These are phyloP conservation scores for Macrotis lagotis DNA, from an alignment of 2,113 vertebrate genomes.

Conservation along the genomic window DNA sequence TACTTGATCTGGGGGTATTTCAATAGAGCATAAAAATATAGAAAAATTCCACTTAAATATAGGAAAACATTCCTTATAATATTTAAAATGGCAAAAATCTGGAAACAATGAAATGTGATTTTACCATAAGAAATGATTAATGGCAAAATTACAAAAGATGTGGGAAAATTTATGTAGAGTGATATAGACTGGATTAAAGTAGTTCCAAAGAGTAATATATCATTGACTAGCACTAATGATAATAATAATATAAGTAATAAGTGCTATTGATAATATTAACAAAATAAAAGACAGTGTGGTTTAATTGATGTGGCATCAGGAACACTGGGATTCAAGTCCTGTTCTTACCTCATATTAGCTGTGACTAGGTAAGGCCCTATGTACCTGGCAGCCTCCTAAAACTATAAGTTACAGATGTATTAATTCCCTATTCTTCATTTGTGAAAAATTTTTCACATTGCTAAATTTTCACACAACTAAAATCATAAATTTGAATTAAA, in stretches of 20 bases:
- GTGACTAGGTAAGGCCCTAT: not conserved
- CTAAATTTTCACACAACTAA: not conserved
- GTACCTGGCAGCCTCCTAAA: not conserved
- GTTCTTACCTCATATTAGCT: not conserved
- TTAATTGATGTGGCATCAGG: not conserved
- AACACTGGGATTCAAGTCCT: not conserved
- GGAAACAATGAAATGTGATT: no score
- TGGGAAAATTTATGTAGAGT: not conserved
- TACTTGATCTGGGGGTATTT: constrained; percentile 58
- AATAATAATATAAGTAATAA: not conserved
- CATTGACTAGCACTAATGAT: not conserved
- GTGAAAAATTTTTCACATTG: not conserved
- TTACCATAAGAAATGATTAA: not conserved
- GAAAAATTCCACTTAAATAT: constrained; percentile 36
- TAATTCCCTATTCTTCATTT: not conserved
- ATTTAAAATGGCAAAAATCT: not conserved
- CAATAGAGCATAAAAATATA: constrained; percentile 65
- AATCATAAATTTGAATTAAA: not conserved
- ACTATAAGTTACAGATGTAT: not conserved
- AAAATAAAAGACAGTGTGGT: not conserved
- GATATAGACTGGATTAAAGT: not conserved
- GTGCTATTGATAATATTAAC: not conserved
- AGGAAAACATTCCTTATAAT: not conserved
- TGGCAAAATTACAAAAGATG: not conserved
- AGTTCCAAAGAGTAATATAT: not conserved